Base-by-base conservation (phyloP, 2,888 invertebrate species). In the Atrina japonica region DNA sequence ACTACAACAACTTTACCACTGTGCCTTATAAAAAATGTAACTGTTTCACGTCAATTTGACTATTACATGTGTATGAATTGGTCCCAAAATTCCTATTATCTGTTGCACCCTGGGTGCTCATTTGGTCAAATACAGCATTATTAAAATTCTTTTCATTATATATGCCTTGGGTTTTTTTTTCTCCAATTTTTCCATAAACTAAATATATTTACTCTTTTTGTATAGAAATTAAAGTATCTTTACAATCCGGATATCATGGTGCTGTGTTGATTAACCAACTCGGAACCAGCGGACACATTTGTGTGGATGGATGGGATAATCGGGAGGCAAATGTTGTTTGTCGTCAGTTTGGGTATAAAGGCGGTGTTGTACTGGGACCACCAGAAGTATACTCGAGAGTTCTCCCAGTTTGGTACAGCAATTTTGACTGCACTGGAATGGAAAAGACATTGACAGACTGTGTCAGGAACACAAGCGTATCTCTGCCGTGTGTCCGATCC, bases 281-380 rank as follows among this genome's bases (percentile, higher is more conserved):
- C 71, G 94, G 94, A 1, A 92, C 93, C 18, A 95, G 95, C 94
- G 95, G 95, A 7, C 94, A 82, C 9, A 73, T 85, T n/a, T 86
- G 86, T 70, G 65, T 71, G 7, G 74, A 77, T 11, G 78, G 75
- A 16, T 86, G 86, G 86, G 77, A 82, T 55, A 80, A 86, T 52
- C 30, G 23, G 0, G 83, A 80, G 18, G 85, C 86, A 11, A 73
- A 73, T 27, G 83, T 84, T 7, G 61, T 82, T 3, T 86, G 86
- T 58, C 77, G 75, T 29, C 71, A 79, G 65, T 64, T 73, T 23
- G 84, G 84, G 7, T 85, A 69, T 61, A 66, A 60, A 11, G 85
- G 83, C 0, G 86, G 86, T 2, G 81, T 82, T 5, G 83, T 82
- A 6, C 66, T 80, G 7, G 84, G 83, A 7, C 73, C 76, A 7